Evolutionary conservation across 2,888 invertebrate genomes (phyloP).

Genomic region (Clostera curtula): DNA sequence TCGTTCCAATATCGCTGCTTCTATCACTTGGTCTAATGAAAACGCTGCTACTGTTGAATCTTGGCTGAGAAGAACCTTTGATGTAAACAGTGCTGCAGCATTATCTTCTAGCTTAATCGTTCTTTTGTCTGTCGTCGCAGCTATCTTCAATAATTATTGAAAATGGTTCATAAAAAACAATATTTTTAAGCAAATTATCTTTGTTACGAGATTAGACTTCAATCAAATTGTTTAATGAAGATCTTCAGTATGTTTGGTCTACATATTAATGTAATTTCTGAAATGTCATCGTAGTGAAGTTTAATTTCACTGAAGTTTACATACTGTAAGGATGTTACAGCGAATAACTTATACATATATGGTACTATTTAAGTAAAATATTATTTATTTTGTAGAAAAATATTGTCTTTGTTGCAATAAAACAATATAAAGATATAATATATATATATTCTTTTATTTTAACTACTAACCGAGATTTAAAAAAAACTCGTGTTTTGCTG

Average conservation of each 20-base stretch:
- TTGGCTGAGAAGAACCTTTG: slow-evolving; percentile 43
- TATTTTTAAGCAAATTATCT: too few species aligned
- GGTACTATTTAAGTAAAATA: not conserved
- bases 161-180: too few species aligned
- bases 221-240: too few species aligned
- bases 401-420: not conserved
- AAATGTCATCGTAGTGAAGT: too few species aligned
- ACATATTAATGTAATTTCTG: too few species aligned
- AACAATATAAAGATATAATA: too few species aligned
- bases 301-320: too few species aligned
- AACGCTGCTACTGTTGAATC: slow-evolving; percentile 36
- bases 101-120: slow-evolving; percentile 40
- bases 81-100: slow-evolving; percentile 27
- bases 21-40: slow-evolving; percentile 45
- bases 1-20: slow-evolving; percentile 52
- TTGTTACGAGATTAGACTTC: too few species aligned
- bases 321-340: not conserved
- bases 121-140: slow-evolving; percentile 32
- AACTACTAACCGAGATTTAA: too few species aligned
- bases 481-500: too few species aligned
- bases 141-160: slow-evolving; percentile 29
- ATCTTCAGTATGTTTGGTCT: too few species aligned
- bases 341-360: not conserved
- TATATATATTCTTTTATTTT: too few species aligned
- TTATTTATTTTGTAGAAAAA: not conserved